Evolutionary conservation across 2,113 vertebrate genomes (phyloP).

Genomic region (Tragelaphus buxtoni): DNA sequence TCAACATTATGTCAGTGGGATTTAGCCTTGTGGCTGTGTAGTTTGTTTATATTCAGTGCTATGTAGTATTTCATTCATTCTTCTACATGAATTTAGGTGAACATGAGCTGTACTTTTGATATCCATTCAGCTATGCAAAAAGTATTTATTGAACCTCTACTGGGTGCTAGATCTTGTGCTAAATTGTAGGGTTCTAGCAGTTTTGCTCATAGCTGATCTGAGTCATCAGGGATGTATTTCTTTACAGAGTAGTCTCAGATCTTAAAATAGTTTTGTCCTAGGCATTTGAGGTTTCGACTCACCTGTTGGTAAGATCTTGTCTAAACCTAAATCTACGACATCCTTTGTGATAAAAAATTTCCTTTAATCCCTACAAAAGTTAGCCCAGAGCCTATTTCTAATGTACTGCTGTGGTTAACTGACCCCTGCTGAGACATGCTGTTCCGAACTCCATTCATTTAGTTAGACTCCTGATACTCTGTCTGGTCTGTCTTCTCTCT

Average conservation of each 20-base stretch:
- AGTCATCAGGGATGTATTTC: neutral
- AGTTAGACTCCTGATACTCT: neutral
- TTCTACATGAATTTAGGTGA: neutral
- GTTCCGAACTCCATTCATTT: neutral
- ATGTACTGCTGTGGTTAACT: neutral
- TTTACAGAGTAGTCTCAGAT: neutral
- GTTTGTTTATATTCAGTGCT: neutral
- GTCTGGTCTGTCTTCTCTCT: neutral
- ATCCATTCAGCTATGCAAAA: neutral
- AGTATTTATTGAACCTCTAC: neutral
- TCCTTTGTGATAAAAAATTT: neutral
- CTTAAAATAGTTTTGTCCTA: neutral
- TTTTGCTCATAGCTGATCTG: neutral
- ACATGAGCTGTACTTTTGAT: no score
- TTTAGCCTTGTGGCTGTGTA: neutral
- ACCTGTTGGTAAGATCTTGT: neutral
- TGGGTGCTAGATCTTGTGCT: neutral
- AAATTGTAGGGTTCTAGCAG: neutral
- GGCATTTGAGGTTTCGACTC: neutral
- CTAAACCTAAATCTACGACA: neutral
- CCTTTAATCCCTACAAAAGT: neutral
- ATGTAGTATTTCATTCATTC: neutral
- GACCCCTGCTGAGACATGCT: neutral
- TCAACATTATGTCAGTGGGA: neutral
- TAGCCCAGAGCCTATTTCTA: neutral